These are phyloP conservation scores for Conus canariensis DNA, from an alignment of 2,888 invertebrate species.

Conservation along the genomic window DNA sequence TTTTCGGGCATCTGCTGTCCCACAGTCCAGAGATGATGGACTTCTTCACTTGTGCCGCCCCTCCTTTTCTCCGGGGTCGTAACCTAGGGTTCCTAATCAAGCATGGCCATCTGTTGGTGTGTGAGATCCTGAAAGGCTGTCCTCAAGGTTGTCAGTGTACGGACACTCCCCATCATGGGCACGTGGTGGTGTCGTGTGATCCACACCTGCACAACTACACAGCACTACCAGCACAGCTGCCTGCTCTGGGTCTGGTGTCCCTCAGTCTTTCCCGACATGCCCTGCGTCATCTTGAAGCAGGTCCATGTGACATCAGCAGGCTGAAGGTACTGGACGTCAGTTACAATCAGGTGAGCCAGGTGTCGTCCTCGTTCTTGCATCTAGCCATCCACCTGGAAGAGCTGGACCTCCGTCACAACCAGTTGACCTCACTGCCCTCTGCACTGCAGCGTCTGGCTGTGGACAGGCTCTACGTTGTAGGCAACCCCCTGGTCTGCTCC, in stretches of 20 bases:
- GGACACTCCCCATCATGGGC: not conserved
- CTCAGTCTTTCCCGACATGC: not conserved
- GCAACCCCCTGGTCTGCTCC: not conserved
- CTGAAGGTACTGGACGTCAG: constrained; percentile 13
- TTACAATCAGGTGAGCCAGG: constrained; percentile 4
- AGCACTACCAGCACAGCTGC: not conserved
- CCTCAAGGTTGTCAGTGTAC: not conserved
- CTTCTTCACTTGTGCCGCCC: not conserved
- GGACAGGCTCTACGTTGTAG: not conserved
- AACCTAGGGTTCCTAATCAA: not conserved
- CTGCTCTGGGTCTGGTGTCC: not conserved
- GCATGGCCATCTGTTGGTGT: not conserved
- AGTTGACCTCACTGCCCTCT: constrained; percentile 1
- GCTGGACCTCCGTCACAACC: not conserved
- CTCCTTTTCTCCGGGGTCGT: not conserved
- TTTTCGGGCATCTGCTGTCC: not conserved
- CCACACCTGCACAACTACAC: not conserved
- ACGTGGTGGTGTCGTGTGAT: not conserved
- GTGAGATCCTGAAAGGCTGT: not conserved
- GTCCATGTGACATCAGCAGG: not conserved
- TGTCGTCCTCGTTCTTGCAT: not conserved
- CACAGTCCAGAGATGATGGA: too few species aligned
- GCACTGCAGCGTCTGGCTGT: constrained; percentile 6
- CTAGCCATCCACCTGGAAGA: not conserved
- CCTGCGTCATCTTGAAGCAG: not conserved